phyloP scores from a whole-genome alignment of 2,797 vertebrate genomes.

The Enteromius unitaeniatus region DNA sequence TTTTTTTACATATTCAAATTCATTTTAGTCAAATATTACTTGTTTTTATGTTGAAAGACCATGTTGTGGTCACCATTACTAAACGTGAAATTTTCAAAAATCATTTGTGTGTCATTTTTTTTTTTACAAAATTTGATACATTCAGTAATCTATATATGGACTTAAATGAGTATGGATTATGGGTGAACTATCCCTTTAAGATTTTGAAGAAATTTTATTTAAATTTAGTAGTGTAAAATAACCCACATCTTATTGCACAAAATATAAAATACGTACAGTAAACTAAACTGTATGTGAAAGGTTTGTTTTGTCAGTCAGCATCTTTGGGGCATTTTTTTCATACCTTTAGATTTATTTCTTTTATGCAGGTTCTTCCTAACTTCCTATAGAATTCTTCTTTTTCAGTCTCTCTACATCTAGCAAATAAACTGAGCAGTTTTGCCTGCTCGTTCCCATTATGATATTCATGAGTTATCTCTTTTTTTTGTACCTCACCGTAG shows the following conservation, averaged over 20 bases:
- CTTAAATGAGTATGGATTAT: not conserved
- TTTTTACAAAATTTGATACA: not conserved
- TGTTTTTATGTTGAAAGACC: not conserved
- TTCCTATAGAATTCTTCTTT: conserved; percentile 35
- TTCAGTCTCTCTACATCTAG: conserved; percentile 40
- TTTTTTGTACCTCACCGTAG: conserved; percentile 39
- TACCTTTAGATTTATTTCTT: conserved; percentile 37
- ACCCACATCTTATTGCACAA: not conserved
- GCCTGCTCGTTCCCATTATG: conserved; percentile 49
- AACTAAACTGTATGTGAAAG: conserved; percentile 11
- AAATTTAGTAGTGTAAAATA: not conserved
- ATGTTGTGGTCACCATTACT: not conserved
- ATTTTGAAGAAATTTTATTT: not conserved
- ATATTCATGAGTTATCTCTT: conserved; percentile 59
- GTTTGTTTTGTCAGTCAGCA: conserved; percentile 43
- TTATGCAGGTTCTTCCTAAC: conserved; percentile 29
- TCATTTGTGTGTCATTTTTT: not conserved
- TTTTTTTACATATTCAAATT: not conserved
- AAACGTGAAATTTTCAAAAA: not conserved
- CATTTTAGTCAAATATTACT: not conserved
- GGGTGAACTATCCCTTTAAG: conserved; percentile 1
- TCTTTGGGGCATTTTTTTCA: conserved; percentile 8
- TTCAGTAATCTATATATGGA: not conserved
- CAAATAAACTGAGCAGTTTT: conserved; percentile 57
- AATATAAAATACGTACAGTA: not conserved